These are phyloP conservation scores for Coracopsis vasa DNA, from an alignment of 2,113 vertebrate species.

Conservation along the genomic window DNA sequence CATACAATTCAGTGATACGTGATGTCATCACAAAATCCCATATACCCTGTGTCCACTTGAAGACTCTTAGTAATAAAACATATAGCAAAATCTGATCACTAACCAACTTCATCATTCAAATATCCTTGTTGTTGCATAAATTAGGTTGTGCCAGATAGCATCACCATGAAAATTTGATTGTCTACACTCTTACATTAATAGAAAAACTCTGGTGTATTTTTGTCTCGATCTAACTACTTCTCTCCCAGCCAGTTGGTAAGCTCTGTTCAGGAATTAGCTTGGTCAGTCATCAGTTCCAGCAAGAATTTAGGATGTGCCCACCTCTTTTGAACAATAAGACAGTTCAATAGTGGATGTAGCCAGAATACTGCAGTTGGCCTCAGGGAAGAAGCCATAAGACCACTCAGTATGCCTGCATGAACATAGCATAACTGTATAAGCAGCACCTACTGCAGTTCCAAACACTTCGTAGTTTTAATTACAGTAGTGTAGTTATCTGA, in stretches of 20 bases:
- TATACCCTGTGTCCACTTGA: not conserved
- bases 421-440: not conserved
- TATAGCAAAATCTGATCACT: fast-evolving
- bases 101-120: not conserved
- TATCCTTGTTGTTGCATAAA: not conserved
- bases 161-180: not conserved
- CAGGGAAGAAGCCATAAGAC: not conserved
- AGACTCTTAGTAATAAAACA: not conserved
- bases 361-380: not conserved
- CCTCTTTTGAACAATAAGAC: not conserved
- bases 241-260: not conserved
- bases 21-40: not conserved
- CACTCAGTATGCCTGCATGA: not conserved
- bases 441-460: not conserved
- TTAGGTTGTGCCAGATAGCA: not conserved
- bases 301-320: not conserved
- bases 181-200: not conserved
- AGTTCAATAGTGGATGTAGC: not conserved
- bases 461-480: not conserved
- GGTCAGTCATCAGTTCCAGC: not conserved
- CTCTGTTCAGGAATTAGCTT: not conserved
- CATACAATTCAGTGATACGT: not conserved
- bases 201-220: not conserved
- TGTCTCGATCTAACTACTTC: not conserved
- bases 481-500: not conserved